These are phyloP conservation scores for Ptychadena robeensis DNA, from an alignment of 2,797 vertebrate species.

Conservation along the genomic window DNA sequence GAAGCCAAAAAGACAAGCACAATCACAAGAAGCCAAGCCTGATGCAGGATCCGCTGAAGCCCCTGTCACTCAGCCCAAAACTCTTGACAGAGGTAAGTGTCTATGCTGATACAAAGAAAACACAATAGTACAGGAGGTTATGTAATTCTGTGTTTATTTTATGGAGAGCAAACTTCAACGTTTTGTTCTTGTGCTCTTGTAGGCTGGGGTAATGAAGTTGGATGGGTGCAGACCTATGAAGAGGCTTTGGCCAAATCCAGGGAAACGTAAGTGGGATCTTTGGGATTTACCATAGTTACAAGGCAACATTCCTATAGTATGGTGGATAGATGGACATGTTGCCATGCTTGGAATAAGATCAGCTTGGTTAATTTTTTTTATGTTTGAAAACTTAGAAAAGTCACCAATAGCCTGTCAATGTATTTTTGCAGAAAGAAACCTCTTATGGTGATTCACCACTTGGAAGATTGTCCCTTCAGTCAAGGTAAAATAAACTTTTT, in stretches of 20 bases:
- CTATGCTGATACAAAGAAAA: not conserved
- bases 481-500: slow-evolving; percentile 69
- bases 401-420: not conserved
- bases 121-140: no score
- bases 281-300: not conserved
- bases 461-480: slow-evolving; percentile 76
- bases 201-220: slow-evolving; percentile 52
- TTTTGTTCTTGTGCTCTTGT: not conserved
- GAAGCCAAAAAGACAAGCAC: slow-evolving; percentile 44
- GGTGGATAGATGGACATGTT: not conserved
- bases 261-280: slow-evolving; percentile 27
- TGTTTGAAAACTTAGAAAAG: not conserved
- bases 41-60: not conserved
- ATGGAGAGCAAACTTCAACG: not conserved
- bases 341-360: not conserved
- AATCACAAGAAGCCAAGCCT: not conserved
- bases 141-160: no score
- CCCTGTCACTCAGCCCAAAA: slow-evolving; percentile 6
- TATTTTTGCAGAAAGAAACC: slow-evolving; percentile 75
- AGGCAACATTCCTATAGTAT: no score
- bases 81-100: slow-evolving; percentile 43
- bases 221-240: slow-evolving; percentile 55
- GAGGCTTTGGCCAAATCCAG: slow-evolving; percentile 44
- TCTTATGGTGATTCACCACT: slow-evolving; percentile 79
- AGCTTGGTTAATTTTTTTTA: not conserved